phyloP scores from a whole-genome alignment of 1,140 invertebrate species.

The Phocides pigmalion region DNA sequence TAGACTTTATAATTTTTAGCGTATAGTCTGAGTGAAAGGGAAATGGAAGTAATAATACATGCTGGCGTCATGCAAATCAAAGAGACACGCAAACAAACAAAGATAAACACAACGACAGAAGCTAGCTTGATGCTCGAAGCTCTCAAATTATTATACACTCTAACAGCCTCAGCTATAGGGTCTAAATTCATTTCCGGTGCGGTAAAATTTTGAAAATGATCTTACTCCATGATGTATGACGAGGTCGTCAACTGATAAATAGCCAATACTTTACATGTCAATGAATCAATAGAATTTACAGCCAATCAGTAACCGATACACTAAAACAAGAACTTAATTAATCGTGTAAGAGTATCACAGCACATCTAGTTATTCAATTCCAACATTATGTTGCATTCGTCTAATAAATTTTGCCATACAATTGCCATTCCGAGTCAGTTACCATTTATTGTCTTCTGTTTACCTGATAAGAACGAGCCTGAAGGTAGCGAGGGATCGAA shows the following conservation, averaged over 20 bases:
- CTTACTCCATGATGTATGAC: slow-evolving; percentile 23
- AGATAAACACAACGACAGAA: slow-evolving; percentile 75
- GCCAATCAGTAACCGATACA: slow-evolving; percentile 59
- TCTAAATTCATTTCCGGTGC: slow-evolving; percentile 49
- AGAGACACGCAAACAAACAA: slow-evolving; percentile 79
- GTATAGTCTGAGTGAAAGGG: slow-evolving; percentile 54
- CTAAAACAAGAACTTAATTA: slow-evolving; percentile 34
- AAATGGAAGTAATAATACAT: slow-evolving; percentile 69
- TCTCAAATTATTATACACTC: slow-evolving; percentile 47
- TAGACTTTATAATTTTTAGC: slow-evolving; percentile 42
- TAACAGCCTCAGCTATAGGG: slow-evolving; percentile 56
- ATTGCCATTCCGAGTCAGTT: slow-evolving; percentile 76
- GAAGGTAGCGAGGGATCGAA: slow-evolving; percentile 85
- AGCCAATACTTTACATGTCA: slow-evolving; percentile 44
- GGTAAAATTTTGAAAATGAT: slow-evolving; percentile 36
- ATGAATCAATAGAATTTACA: slow-evolving; percentile 50
- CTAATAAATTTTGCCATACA: slow-evolving; percentile 81
- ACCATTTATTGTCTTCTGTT: slow-evolving; percentile 75
- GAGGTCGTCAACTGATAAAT: slow-evolving; percentile 34
- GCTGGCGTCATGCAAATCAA: slow-evolving; percentile 80
- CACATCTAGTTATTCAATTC: slow-evolving; percentile 64
- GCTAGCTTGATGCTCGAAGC: slow-evolving; percentile 70
- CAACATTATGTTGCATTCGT: slow-evolving; percentile 67
- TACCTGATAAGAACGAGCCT: slow-evolving; percentile 90
- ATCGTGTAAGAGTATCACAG: slow-evolving; percentile 60